A percentile compares a stretch with the other conserved stretches of the same genome.
phyloP scores from a whole-genome alignment of 1,140 invertebrate genomes.

The Aphelinus certus region DNA sequence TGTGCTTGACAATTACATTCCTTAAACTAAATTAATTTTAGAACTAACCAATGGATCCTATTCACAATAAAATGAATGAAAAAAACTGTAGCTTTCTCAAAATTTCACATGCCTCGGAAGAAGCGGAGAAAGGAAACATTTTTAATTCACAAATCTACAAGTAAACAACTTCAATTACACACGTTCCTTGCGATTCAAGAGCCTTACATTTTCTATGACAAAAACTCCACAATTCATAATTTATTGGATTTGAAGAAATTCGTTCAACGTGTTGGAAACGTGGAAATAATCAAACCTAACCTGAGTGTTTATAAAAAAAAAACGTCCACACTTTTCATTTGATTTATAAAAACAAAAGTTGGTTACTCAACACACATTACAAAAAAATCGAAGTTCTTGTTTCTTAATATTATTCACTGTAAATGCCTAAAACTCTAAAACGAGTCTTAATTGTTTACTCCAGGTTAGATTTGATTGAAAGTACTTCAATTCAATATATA shows the following conservation, averaged over 20 bases:
- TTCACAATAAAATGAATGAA: constrained; percentile 37
- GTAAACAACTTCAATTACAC: constrained; percentile 26
- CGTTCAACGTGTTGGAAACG: too few relatives aligned
- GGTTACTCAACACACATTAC: neutral
- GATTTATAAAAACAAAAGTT: neutral
- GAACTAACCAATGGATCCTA: constrained; percentile 33
- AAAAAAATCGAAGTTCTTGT: neutral
- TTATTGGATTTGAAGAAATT: too few relatives aligned
- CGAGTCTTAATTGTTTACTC: constrained; percentile 27
- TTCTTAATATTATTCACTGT: neutral
- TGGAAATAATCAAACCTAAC: neutral
- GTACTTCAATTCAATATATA: constrained; percentile 9
- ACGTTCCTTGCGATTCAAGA: constrained; percentile 20
- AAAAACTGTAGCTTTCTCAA: constrained; percentile 30
- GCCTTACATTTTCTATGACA: constrained; percentile 11
- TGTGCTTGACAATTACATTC: constrained; percentile 33
- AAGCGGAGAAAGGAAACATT: constrained; percentile 33
- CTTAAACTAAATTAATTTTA: constrained; percentile 34
- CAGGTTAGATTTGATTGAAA: constrained; percentile 35
- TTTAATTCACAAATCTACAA: constrained; percentile 32
- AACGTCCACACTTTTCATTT: constrained; percentile 1
- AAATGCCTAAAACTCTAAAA: constrained; percentile 33
- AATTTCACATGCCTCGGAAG: constrained; percentile 25
- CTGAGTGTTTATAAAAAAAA: constrained; percentile 18
- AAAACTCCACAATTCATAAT: constrained; percentile 11